phyloP scores from a whole-genome alignment of 2,888 invertebrate species.

The Athetis lepigone region DNA sequence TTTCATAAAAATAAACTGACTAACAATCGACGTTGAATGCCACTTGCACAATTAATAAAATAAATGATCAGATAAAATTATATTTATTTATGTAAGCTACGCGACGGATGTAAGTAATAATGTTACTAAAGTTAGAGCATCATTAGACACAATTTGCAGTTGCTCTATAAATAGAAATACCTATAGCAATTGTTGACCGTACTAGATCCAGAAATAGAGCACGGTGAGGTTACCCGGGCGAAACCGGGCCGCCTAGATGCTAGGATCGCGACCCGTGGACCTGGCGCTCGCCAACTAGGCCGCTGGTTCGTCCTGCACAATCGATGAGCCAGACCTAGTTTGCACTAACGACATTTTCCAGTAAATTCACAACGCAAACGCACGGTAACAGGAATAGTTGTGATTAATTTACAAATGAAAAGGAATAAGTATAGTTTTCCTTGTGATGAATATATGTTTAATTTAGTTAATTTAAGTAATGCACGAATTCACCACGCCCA shows the following conservation, averaged over 20 bases:
- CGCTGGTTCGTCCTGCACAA: conserved; percentile 82
- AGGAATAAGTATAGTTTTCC: conserved; percentile 48
- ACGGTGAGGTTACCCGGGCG: conserved; percentile 77
- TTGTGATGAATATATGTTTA: conserved; percentile 25
- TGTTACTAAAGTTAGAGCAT: conserved; percentile 33
- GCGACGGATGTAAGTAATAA: not conserved
- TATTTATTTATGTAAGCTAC: too few relatives aligned
- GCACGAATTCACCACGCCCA: conserved; percentile 40
- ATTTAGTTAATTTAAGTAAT: conserved; percentile 43
- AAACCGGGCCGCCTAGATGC: conserved; percentile 77
- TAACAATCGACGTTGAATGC: not conserved
- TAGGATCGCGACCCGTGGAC: conserved; percentile 76
- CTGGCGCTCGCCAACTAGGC: conserved; percentile 82
- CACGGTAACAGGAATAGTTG: conserved; percentile 40
- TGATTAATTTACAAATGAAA: conserved; percentile 45
- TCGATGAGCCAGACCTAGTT: conserved; percentile 76
- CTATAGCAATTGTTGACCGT: conserved; percentile 65
- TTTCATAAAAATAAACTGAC: conserved; percentile 33
- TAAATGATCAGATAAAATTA: conserved; percentile 14
- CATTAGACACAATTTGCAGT: conserved; percentile 37
- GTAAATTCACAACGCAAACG: conserved; percentile 35
- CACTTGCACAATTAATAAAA: not conserved
- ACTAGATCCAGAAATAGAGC: conserved; percentile 77
- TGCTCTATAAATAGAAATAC: conserved; percentile 62
- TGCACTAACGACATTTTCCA: conserved; percentile 47